Evolutionary conservation across 2,113 vertebrate genomes (phyloP).

Genomic region (Cyrtonyx montezumae): DNA sequence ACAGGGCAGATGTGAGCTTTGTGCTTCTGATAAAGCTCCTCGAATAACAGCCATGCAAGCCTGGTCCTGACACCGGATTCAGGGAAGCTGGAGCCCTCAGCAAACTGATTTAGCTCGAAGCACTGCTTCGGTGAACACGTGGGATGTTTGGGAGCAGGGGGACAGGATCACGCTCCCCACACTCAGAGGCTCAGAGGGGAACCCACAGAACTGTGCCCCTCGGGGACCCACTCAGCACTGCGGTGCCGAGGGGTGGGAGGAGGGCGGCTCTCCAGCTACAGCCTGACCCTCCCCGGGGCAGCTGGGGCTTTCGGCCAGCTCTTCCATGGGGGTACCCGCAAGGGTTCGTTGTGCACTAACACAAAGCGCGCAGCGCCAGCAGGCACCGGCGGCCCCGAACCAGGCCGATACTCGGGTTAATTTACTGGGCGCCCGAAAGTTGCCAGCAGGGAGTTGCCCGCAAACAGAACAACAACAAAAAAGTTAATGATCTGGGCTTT

Average conservation of each 20-base stretch:
- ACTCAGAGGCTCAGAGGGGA: background rate
- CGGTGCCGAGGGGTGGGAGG: background rate
- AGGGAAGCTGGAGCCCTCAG: slow-evolving; percentile 60
- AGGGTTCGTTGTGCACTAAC: slow-evolving; percentile 14
- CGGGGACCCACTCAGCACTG: background rate
- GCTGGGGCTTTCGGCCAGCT: background rate
- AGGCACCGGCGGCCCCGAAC: slow-evolving; percentile 20
- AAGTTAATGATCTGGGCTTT: slow-evolving; percentile 87
- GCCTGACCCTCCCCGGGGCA: slow-evolving; percentile 4
- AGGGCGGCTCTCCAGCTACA: slow-evolving; percentile 9
- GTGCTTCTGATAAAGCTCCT: slow-evolving; percentile 69
- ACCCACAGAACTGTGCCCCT: slow-evolving; percentile 17
- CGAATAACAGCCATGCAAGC: slow-evolving; percentile 69
- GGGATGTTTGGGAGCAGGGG: slow-evolving; percentile 58
- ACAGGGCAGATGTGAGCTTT: slow-evolving; percentile 67
- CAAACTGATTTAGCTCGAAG: slow-evolving; percentile 64
- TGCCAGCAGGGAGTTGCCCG: slow-evolving; percentile 82
- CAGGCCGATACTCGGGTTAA: slow-evolving; percentile 76
- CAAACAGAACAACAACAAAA: slow-evolving; percentile 86
- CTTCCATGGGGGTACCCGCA: background rate
- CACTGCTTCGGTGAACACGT: slow-evolving; percentile 39
- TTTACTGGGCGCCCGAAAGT: slow-evolving; percentile 79
- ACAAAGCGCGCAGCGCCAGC: background rate
- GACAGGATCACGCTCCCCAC: slow-evolving; percentile 3
- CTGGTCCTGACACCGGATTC: slow-evolving; percentile 64